A percentile compares a stretch with the other conserved stretches of the same genome.
phyloP scores from a whole-genome alignment of 2,888 invertebrate genomes.

The Eupsilia transversa region DNA sequence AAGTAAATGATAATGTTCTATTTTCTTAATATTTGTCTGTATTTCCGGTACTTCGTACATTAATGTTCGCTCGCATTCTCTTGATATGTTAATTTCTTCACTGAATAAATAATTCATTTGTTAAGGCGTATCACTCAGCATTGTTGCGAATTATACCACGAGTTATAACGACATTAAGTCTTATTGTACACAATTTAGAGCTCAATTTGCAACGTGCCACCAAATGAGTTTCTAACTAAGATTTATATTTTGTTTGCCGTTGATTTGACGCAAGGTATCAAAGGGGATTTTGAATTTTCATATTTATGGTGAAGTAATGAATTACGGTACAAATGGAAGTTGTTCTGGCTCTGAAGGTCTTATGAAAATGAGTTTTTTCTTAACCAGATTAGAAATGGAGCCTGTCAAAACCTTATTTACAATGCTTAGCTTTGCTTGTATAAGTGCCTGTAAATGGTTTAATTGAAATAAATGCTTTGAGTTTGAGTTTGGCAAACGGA shows the following conservation, averaged over 20 bases:
- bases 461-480: too few relatives aligned
- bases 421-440: too few relatives aligned
- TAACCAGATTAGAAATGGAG: background rate
- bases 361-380: background rate
- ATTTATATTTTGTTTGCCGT: constrained; percentile 70
- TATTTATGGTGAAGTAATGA: constrained; percentile 63
- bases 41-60: constrained; percentile 44
- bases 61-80: constrained; percentile 73
- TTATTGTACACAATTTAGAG: constrained; percentile 67
- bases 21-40: constrained; percentile 11
- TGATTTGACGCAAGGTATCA: constrained; percentile 66
- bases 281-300: constrained; percentile 64
- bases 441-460: too few relatives aligned
- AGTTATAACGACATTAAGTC: constrained; percentile 61
- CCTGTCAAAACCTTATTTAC: background rate
- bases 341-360: constrained; percentile 11
- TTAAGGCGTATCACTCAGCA: constrained; percentile 85
- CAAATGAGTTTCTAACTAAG: constrained; percentile 69
- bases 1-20: background rate
- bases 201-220: constrained; percentile 61
- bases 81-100: constrained; percentile 88
- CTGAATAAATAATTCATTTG: constrained; percentile 90
- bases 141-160: constrained; percentile 77
- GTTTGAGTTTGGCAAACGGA: too few relatives aligned
- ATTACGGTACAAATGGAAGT: constrained; percentile 49